phyloP scores from a whole-genome alignment of 2,113 vertebrate genomes.

The Limnothrissa miodon region DNA sequence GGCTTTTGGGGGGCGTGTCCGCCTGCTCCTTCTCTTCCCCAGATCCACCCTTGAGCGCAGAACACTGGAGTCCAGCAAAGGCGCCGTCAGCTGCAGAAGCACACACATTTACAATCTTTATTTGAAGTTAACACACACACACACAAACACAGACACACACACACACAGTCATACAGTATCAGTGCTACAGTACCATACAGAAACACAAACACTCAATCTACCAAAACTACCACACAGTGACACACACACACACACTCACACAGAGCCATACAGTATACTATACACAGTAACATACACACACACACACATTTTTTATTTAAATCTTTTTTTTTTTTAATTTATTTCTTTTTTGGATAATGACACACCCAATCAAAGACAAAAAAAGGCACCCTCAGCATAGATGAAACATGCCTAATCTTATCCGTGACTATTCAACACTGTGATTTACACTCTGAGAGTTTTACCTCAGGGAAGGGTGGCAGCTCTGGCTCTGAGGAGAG shows the following conservation, averaged over 20 bases:
- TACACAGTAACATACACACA: constrained; percentile 20
- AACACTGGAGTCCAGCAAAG: constrained; percentile 79
- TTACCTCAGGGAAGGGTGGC: constrained; percentile 77
- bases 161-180: not conserved
- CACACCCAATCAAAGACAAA: not conserved
- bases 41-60: constrained; percentile 81
- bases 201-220: constrained; percentile 5
- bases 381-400: too few relatives aligned
- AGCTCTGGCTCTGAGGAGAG: constrained; percentile 34
- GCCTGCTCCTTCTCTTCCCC: constrained; percentile 65
- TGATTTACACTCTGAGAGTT: constrained; percentile 23
- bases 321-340: too few relatives aligned
- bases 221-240: too few relatives aligned
- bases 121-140: not conserved
- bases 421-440: not conserved
- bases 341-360: not conserved
- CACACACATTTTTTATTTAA: not conserved
- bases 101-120: not conserved
- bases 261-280: not conserved
- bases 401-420: not conserved
- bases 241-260: constrained; percentile 20
- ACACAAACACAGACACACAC: not conserved
- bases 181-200: not conserved
- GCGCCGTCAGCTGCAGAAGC: constrained; percentile 67
- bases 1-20: constrained; percentile 68